Evolutionary conservation across 2,888 invertebrate species (phyloP).

Genomic region (Drosophila mimica): DNA sequence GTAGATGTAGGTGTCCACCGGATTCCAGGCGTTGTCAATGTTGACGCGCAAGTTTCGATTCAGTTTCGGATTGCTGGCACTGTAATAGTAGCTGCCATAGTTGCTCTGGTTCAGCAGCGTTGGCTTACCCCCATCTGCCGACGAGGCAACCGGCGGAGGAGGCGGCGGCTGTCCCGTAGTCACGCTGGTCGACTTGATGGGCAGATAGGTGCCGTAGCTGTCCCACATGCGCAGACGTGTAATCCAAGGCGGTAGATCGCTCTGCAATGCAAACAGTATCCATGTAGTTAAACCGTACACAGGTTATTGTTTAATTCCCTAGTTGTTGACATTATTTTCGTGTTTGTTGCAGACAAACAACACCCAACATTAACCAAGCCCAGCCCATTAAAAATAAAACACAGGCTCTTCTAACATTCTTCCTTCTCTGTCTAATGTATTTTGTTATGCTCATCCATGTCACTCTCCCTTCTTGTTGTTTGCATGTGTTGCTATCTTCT

Average conservation of each 20-base stretch:
- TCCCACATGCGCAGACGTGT: conserved; percentile 91
- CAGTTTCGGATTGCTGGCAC: conserved; percentile 84
- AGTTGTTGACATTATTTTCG: conserved; percentile 61
- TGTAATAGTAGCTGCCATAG: conserved; percentile 84
- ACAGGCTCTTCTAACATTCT: neutral
- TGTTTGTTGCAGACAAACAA: conserved; percentile 15
- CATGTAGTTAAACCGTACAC: conserved; percentile 21
- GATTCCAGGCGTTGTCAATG: conserved; percentile 85
- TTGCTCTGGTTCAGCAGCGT: conserved; percentile 82
- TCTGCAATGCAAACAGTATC: conserved; percentile 62
- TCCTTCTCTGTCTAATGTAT: conserved; percentile 16
- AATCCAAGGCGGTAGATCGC: conserved; percentile 87
- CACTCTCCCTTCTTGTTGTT: conserved; percentile 26
- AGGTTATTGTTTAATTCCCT: conserved; percentile 67
- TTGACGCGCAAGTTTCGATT: conserved; percentile 84
- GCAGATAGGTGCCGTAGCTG: conserved; percentile 87
- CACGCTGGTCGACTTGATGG: conserved; percentile 83
- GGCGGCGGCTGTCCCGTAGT: conserved; percentile 83
- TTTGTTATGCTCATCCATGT: conserved; percentile 23
- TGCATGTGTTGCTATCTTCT: conserved; percentile 27
- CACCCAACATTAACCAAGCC: neutral
- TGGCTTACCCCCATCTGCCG: conserved; percentile 79
- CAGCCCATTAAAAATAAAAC: neutral
- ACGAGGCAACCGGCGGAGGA: conserved; percentile 80
- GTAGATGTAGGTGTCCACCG: conserved; percentile 85